Base-by-base conservation (phyloP, 2,797 vertebrate species). In the Gallinago solitaria region DNA sequence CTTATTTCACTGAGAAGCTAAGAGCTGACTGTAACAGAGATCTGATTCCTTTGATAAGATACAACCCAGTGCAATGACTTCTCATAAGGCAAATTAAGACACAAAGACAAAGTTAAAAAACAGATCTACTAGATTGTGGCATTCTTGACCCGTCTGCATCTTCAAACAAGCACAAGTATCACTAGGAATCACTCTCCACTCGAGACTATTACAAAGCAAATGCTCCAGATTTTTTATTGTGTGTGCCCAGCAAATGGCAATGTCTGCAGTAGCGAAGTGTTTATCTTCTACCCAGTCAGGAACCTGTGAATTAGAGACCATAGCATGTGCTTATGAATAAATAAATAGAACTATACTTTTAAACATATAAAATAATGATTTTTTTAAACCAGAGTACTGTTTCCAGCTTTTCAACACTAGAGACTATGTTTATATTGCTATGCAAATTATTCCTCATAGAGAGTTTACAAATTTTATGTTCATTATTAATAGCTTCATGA, bases 401-500 rank as follows among this genome's bases (percentile, higher is more conserved):
- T 95, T 97, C 95, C 24, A 91, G 94, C 93, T 97, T 96, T 95
- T 97, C 92, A 76, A 89, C 90, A 92, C 96, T 96, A 94, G 85
- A 86, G 83, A 91, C 93, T 63, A 76, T 97, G 97, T 97, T 98
- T 98, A 97, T 98, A 97, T 96, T 97, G 93, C 97, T 94, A 98
- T 98, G 98, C 97, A 98, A 98, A 98, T 98, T 97, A 98, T 97
- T 97, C 97, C 97, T 98, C 90, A 95, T 95, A 97, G 97, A 97
- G 95, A 97, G 89, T 98, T 98, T 98, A 98, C 97, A 97, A 97
- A 98, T 97, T 98, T 97, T 97, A 96, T 97, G 97, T 98, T 97
- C 96, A 97, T 98, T 98, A 98, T 98, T 98, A 98, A 98, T 98
- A 97, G 92, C 93, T 93, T 97, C 97, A 97, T 96, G 97, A 97